Evolutionary conservation across 1,140 invertebrate species (phyloP).

Genomic region (Drosophila orena): DNA sequence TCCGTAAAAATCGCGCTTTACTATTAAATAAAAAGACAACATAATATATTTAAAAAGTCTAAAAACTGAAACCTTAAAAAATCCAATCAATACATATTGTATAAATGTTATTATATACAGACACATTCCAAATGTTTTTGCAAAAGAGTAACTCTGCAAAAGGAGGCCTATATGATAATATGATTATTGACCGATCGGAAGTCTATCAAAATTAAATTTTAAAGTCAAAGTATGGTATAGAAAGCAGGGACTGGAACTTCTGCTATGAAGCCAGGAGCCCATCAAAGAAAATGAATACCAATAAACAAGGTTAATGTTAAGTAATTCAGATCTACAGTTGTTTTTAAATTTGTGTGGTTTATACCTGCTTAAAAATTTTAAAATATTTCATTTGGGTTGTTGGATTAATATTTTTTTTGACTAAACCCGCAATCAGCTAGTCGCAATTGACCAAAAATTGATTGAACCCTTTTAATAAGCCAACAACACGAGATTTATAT

Average conservation of each 20-base stretch:
- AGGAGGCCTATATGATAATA: constrained; percentile 48
- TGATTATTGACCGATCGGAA: constrained; percentile 52
- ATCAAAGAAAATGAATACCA: constrained; percentile 41
- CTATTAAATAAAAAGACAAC: constrained; percentile 69
- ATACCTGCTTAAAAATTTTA: background rate
- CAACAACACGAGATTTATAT: background rate
- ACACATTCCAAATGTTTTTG: constrained; percentile 78
- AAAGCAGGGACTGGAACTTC: constrained; percentile 23
- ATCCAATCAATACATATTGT: constrained; percentile 73
- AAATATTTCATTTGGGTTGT: no score
- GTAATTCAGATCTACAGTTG: background rate
- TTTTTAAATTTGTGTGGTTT: background rate
- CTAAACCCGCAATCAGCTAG: no score
- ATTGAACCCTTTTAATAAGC: no score
- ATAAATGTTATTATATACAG: constrained; percentile 74
- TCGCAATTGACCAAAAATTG: background rate
- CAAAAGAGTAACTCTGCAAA: constrained; percentile 41
- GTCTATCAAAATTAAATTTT: constrained; percentile 71
- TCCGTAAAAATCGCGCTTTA: constrained; percentile 74
- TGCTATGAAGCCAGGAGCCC: constrained; percentile 48
- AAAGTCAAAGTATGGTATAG: constrained; percentile 57
- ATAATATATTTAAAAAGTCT: constrained; percentile 39
- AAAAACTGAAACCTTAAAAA: constrained; percentile 39
- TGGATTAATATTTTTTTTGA: no score
- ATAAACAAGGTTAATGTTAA: constrained; percentile 38